phyloP scores from a whole-genome alignment of 53 echinoderm and acorn worm genomes.

The Astropecten irregularis region DNA sequence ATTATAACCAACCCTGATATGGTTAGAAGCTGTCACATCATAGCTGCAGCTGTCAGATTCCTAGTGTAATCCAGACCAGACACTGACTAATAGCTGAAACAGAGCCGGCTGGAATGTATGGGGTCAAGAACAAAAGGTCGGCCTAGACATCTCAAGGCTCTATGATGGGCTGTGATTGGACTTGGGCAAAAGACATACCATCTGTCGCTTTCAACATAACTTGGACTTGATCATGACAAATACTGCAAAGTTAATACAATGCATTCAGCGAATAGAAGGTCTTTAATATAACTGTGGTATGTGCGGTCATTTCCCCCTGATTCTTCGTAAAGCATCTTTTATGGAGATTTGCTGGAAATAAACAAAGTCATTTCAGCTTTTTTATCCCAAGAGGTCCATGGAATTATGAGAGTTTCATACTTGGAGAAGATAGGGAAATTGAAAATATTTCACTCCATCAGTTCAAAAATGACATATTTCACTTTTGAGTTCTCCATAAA shows the following conservation, averaged over 20 bases:
- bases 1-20: neutral
- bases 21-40: conserved; percentile 16
- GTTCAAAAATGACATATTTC: no score
- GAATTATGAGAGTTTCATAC: no score
- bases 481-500: no score
- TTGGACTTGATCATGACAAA: neutral
- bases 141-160: neutral
- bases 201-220: conserved; percentile 19
- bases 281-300: no score
- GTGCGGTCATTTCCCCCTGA: no score
- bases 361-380: no score
- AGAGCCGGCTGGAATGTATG: conserved; percentile 35
- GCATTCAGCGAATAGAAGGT: no score
- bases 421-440: no score
- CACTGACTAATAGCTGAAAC: conserved; percentile 54
- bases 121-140: conserved; percentile 52
- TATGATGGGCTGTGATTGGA: neutral
- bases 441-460: no score
- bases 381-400: no score
- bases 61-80: conserved; percentile 40
- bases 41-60: conserved; percentile 47
- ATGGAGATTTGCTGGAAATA: no score
- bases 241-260: conserved; percentile 4
- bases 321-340: no score
- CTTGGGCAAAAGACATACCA: neutral